These are phyloP conservation scores for Crioceris asparagi DNA, from an alignment of 2,888 invertebrate genomes.

Conservation along the genomic window DNA sequence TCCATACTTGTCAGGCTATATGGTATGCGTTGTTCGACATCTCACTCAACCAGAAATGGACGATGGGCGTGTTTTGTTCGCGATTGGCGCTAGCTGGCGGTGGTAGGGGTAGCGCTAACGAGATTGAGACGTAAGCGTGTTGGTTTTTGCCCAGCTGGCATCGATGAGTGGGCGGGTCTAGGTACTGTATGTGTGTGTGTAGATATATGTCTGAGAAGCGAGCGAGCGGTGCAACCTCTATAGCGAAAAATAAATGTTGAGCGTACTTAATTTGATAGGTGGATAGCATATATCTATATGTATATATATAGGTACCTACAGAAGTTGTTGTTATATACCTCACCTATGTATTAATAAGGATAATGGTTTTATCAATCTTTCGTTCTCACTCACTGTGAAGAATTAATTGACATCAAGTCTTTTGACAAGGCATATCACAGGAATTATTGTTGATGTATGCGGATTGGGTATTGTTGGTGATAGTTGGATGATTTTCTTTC, in stretches of 20 bases:
- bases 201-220: too few species aligned
- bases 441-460: too few species aligned
- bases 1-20: neutral
- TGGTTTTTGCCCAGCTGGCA: conserved; percentile 34
- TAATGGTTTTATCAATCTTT: conserved; percentile 36
- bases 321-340: too few species aligned
- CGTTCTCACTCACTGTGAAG: too few species aligned
- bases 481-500: too few species aligned
- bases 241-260: too few species aligned
- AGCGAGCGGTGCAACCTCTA: too few species aligned
- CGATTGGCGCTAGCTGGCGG: conserved; percentile 1
- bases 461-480: too few species aligned
- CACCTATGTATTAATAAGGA: conserved; percentile 31
- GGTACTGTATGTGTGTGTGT: conserved; percentile 29
- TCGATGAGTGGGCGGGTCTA: conserved; percentile 36
- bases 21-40: conserved; percentile 25
- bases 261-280: conserved; percentile 35
- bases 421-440: too few species aligned
- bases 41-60: conserved; percentile 31
- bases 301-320: too few species aligned
- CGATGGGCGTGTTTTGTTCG: conserved; percentile 23
- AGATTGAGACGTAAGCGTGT: conserved; percentile 41
- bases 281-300: conserved; percentile 6
- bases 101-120: conserved; percentile 28
- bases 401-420: too few species aligned